Conservation (phyloP, 2,888 invertebrate genomes). For the Meta bourneti region DNA sequence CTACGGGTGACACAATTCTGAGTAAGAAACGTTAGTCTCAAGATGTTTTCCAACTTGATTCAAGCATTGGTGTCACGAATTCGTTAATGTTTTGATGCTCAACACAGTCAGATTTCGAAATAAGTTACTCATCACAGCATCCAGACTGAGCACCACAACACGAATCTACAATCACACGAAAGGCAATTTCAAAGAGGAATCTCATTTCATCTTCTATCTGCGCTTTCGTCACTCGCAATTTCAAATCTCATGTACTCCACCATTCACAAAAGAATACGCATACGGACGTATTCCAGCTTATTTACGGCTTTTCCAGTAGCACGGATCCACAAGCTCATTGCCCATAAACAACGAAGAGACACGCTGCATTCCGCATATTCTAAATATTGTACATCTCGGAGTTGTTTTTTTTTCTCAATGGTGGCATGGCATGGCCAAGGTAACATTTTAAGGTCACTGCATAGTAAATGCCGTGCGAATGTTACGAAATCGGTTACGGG, state of each 20-base stretch:
- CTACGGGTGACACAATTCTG: too few species aligned
- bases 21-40: too few species aligned
- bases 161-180: too few species aligned
- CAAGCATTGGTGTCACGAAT: too few species aligned
- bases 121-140: too few species aligned
- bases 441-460: conserved; percentile 31
- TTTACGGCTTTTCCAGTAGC: conserved; percentile 24
- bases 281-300: not conserved
- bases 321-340: conserved; percentile 18
- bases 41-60: too few species aligned
- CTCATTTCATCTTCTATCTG: not conserved
- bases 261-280: conserved; percentile 8
- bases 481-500: conserved; percentile 38
- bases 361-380: not conserved
- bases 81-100: too few species aligned
- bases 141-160: too few species aligned
- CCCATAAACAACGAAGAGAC: conserved; percentile 18
- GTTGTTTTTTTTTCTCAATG: not conserved
- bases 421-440: conserved; percentile 46
- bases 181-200: too few species aligned
- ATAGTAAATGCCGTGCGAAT: not conserved
- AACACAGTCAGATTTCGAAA: too few species aligned
- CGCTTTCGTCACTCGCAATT: not conserved
- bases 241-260: not conserved
- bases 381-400: not conserved